These are phyloP conservation scores for Ctenoplectra terminalis DNA, from an alignment of 1,140 invertebrate species.

Conservation along the genomic window DNA sequence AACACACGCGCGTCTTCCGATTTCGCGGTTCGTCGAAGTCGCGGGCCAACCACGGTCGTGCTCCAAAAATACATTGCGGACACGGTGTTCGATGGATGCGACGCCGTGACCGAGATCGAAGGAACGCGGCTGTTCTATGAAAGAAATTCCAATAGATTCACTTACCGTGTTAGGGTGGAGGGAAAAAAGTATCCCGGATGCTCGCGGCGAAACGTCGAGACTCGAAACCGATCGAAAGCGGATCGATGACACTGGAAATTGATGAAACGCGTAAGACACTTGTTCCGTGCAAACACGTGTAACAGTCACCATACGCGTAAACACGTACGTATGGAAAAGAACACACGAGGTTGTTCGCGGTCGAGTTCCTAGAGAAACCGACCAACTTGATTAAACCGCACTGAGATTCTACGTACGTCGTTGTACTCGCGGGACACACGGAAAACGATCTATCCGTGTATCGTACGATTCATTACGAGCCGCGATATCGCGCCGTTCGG, in stretches of 20 bases:
- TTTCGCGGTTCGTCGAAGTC: background rate
- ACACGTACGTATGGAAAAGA: background rate
- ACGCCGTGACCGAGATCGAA: constrained; percentile 1
- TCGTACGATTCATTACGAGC: constrained; percentile 16
- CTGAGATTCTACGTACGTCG: background rate
- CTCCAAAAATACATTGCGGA: background rate
- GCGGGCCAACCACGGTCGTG: background rate
- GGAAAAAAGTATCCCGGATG: constrained; percentile 6
- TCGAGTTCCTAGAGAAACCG: constrained; percentile 21
- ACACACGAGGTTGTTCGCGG: constrained; percentile 35
- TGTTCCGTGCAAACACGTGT: constrained; percentile 32
- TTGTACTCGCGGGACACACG: background rate
- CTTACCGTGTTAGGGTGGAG: constrained; percentile 30
- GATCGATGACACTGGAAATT: constrained; percentile 18
- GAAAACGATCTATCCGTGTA: background rate
- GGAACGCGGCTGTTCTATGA: constrained; percentile 4
- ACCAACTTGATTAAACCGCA: constrained; percentile 32
- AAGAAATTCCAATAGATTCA: background rate
- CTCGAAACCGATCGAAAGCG: constrained; percentile 13
- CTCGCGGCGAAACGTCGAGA: background rate
- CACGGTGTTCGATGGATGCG: background rate
- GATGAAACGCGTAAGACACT: constrained; percentile 18
- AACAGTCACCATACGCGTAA: constrained; percentile 17
- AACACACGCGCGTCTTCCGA: constrained; percentile 3
- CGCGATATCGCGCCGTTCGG: background rate